Evolutionary conservation across 2,888 invertebrate species (phyloP).

Genomic region (Scaptodrosophila latifasciaeformis): DNA sequence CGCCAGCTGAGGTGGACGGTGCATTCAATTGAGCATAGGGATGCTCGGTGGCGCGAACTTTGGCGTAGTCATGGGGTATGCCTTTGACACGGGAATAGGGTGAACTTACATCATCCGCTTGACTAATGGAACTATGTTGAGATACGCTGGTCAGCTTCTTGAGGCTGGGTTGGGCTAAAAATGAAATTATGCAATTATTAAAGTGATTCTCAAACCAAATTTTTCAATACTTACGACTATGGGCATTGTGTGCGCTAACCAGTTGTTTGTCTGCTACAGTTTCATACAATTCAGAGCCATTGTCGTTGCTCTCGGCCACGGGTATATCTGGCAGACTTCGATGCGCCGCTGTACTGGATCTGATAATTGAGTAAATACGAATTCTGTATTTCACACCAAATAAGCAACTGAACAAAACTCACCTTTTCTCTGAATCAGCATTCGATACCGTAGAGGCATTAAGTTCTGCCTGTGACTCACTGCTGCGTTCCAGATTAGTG

Average conservation of each 20-base stretch:
- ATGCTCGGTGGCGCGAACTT: slow-evolving; percentile 74
- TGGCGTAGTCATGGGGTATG: slow-evolving; percentile 82
- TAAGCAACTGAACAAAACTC: neutral
- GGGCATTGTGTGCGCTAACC: slow-evolving; percentile 49
- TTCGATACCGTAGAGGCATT: slow-evolving; percentile 72
- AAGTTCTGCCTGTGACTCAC: slow-evolving; percentile 71
- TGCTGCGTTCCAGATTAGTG: slow-evolving; percentile 50
- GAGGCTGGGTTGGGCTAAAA: slow-evolving; percentile 69
- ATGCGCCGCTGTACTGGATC: slow-evolving; percentile 77
- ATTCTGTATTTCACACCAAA: neutral
- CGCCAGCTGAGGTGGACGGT: slow-evolving; percentile 62
- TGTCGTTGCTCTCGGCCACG: slow-evolving; percentile 83
- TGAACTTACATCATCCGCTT: slow-evolving; percentile 78
- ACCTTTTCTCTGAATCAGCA: slow-evolving; percentile 74
- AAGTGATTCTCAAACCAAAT: too few species aligned
- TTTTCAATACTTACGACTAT: slow-evolving; percentile 2
- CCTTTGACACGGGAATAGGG: slow-evolving; percentile 81
- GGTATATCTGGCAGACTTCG: slow-evolving; percentile 91
- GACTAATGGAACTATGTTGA: slow-evolving; percentile 79
- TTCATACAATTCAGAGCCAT: slow-evolving; percentile 89
- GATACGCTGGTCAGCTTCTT: slow-evolving; percentile 77
- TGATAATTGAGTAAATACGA: slow-evolving; percentile 28
- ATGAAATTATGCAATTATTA: neutral
- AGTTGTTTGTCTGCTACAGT: slow-evolving; percentile 82
- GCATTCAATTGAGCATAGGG: slow-evolving; percentile 75